Evolutionary conservation across 1,140 invertebrate genomes (phyloP).

Genomic region (Drosophila lacertosa): DNA sequence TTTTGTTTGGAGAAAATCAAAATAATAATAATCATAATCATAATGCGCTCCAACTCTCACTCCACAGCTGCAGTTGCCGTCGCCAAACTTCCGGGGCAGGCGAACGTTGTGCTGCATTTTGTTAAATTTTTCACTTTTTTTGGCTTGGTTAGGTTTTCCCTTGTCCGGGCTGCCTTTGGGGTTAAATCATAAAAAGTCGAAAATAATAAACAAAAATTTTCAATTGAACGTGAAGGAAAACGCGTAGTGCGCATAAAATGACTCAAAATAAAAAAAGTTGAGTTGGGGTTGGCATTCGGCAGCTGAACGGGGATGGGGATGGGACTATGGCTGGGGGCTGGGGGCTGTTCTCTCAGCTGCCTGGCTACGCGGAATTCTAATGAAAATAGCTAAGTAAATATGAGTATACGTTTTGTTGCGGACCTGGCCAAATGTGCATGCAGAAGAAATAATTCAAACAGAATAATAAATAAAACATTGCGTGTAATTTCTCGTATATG

Average conservation of each 20-base stretch:
- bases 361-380: conserved; percentile 55
- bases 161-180: conserved; percentile 42
- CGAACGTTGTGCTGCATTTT: conserved; percentile 25
- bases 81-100: conserved; percentile 75
- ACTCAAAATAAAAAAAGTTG: conserved; percentile 44
- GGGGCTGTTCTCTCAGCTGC: conserved; percentile 14
- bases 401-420: conserved; percentile 23
- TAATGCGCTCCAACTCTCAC: conserved; percentile 17
- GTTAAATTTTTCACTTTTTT: conserved; percentile 29
- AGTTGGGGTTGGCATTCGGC: background rate
- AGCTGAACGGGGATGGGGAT: background rate
- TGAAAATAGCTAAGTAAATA: conserved; percentile 68
- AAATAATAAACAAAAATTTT: conserved; percentile 80
- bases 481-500: conserved; percentile 14
- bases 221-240: conserved; percentile 82
- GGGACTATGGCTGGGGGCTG: no score
- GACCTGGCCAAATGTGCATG: conserved; percentile 14
- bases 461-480: conserved; percentile 34
- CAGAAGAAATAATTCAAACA: conserved; percentile 38
- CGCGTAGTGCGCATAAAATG: conserved; percentile 73
- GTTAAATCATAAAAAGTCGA: conserved; percentile 80
- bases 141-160: background rate
- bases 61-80: conserved; percentile 27
- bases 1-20: conserved; percentile 37
- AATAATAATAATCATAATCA: conserved; percentile 61